These are phyloP conservation scores for Drosophila triauraria DNA, from an alignment of 1,140 invertebrate species.

Conservation along the genomic window DNA sequence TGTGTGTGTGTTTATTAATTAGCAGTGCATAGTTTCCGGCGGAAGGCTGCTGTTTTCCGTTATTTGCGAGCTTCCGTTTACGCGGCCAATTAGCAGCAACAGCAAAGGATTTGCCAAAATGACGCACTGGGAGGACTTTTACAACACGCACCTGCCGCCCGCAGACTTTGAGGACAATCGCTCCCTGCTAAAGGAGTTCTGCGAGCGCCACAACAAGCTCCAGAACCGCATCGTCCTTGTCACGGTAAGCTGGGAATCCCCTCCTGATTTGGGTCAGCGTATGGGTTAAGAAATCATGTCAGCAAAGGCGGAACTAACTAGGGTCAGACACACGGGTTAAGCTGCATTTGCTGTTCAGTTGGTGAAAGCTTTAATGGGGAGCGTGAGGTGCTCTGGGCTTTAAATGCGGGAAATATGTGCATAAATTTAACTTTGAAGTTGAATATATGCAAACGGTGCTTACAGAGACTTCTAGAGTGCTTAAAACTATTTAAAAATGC, in stretches of 20 bases:
- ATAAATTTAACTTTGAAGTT: constrained; percentile 5
- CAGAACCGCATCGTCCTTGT: constrained; percentile 90
- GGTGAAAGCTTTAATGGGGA: constrained; percentile 23
- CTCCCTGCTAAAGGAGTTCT: constrained; percentile 90
- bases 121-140: constrained; percentile 92
- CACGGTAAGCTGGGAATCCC: constrained; percentile 87
- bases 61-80: constrained; percentile 34
- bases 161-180: constrained; percentile 90
- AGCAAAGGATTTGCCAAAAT: constrained; percentile 45
- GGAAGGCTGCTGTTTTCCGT: constrained; percentile 26
- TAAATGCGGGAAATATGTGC: constrained; percentile 6
- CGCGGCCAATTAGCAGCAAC: constrained; percentile 49
- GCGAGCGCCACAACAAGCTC: constrained; percentile 87
- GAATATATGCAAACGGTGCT: not conserved
- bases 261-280: constrained; percentile 1
- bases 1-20: constrained; percentile 42
- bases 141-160: constrained; percentile 90
- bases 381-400: not conserved
- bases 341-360: not conserved
- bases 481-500: not conserved
- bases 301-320: not conserved
- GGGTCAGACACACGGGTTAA: constrained; percentile 3
- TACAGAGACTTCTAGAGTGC: too few species aligned
- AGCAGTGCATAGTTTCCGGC: constrained; percentile 53
- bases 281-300: constrained; percentile 2